phyloP scores from a whole-genome alignment of 2,888 invertebrate genomes.

The Idaea straminata region DNA sequence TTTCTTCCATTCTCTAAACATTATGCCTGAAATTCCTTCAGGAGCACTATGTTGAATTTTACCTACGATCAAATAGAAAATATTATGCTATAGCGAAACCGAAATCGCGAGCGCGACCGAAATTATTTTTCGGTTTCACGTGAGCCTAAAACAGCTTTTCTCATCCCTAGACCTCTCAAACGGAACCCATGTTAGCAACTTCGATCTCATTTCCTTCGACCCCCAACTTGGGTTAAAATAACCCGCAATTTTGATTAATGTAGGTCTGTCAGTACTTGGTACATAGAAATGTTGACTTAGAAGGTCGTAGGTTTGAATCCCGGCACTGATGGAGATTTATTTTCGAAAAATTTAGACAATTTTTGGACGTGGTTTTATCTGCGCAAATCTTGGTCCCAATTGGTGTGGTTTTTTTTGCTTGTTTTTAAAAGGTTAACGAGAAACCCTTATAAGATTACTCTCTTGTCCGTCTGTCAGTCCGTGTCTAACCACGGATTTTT shows the following conservation, averaged over 20 bases:
- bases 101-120: neutral
- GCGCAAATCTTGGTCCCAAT: too few species aligned
- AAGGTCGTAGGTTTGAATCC: neutral
- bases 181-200: slow-evolving; percentile 1
- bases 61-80: too few species aligned
- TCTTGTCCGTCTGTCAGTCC: too few species aligned
- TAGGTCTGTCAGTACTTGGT: neutral
- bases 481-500: too few species aligned
- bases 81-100: neutral
- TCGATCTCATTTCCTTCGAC: neutral
- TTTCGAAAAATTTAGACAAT: too few species aligned
- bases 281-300: neutral
- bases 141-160: neutral
- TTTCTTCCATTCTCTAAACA: too few species aligned
- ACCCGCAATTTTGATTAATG: neutral
- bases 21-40: too few species aligned
- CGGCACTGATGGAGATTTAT: neutral
- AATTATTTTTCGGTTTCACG: neutral
- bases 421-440: too few species aligned
- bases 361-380: too few species aligned
- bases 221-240: neutral
- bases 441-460: too few species aligned
- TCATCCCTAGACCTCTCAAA: neutral
- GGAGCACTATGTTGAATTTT: too few species aligned
- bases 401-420: too few species aligned